Base-by-base conservation (phyloP, 2,888 invertebrate genomes). In the Cephus sareptanus region DNA sequence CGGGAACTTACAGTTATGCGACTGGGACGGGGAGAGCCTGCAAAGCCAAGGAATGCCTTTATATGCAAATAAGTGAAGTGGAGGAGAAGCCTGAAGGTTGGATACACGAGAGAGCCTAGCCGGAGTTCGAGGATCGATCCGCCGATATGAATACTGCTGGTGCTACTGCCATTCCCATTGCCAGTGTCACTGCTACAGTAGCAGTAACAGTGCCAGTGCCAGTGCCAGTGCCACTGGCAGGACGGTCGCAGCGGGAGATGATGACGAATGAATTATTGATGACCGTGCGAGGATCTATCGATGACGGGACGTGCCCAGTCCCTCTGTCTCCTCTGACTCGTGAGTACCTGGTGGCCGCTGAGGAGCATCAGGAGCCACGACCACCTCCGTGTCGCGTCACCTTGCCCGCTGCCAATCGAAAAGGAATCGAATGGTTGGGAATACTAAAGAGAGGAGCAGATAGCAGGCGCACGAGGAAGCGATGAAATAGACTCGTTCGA, bases 211-310 rank as follows among this genome's bases (percentile, higher is more conserved):
- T 71, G 34, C 33, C 71, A 71, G 71, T 71, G 34, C 33, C 71
- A 71, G 71, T 71, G 71, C 71, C 31, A 71, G 71, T 71, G 71
- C 71, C 31, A 33, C 71, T 71, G 34, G 34, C 71, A 56, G 56
- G 56, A 56, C 56, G 56, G 56, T 56, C 56, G 23, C 56, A 75
- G 80, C 73, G 70, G 76, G 77, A 68, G 84, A 86, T 86, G 88
- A 90, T 89, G 89, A 90, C 86, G 86, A 88, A 90, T 90, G 90
- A 90, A 90, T 90, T 90, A 90, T 90, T 90, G 87, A 90, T 90
- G 90, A 87, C 85, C 82, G 79, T 74, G 79, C 80, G 83, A 81
- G 85, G 83, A 86, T 87, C 85, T 85, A 85, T 88, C 88, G 87
- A 87, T 87, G 85, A 83, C 85, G 82, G 79, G 79, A 82, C 84